Evolutionary conservation across 2,888 invertebrate genomes (phyloP).

Genomic region (Apoderus coryli): DNA sequence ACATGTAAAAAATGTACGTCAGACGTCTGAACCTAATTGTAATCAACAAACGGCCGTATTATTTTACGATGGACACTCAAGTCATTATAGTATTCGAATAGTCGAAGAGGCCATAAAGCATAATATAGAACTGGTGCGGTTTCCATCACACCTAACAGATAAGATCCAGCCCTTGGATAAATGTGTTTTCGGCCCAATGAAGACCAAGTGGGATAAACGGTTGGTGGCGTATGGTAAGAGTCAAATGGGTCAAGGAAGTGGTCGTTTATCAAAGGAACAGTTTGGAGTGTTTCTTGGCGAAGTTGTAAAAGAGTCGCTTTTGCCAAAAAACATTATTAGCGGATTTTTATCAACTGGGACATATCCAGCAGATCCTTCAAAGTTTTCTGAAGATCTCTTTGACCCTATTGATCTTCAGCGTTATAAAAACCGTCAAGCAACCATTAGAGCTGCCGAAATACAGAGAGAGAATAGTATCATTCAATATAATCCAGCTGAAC

Average conservation of each 20-base stretch:
- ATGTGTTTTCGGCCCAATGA: slow-evolving; percentile 13
- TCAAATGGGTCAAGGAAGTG: background rate
- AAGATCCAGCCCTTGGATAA: slow-evolving; percentile 15
- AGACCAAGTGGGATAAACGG: slow-evolving; percentile 13
- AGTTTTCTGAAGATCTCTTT: background rate
- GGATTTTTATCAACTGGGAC: slow-evolving; percentile 37
- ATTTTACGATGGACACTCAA: slow-evolving; percentile 15
- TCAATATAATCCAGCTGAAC: no score
- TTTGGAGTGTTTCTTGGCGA: background rate
- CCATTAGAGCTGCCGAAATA: no score
- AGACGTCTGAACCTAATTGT: slow-evolving; percentile 11
- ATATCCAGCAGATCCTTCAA: slow-evolving; percentile 50
- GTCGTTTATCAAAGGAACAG: slow-evolving; percentile 1
- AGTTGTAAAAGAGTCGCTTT: background rate
- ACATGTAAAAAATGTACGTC: slow-evolving; percentile 10
- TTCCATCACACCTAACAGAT: slow-evolving; percentile 16
- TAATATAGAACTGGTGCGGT: slow-evolving; percentile 8
- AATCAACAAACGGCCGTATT: slow-evolving; percentile 12
- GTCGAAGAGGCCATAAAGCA: slow-evolving; percentile 11
- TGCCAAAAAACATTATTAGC: slow-evolving; percentile 3
- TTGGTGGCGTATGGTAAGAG: slow-evolving; percentile 1
- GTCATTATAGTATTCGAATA: slow-evolving; percentile 15
- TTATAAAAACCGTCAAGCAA: background rate
- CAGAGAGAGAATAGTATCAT: no score
- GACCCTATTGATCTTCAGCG: slow-evolving; percentile 1